phyloP scores from a whole-genome alignment of 1,140 invertebrate genomes.

The Cotesia glomerata region DNA sequence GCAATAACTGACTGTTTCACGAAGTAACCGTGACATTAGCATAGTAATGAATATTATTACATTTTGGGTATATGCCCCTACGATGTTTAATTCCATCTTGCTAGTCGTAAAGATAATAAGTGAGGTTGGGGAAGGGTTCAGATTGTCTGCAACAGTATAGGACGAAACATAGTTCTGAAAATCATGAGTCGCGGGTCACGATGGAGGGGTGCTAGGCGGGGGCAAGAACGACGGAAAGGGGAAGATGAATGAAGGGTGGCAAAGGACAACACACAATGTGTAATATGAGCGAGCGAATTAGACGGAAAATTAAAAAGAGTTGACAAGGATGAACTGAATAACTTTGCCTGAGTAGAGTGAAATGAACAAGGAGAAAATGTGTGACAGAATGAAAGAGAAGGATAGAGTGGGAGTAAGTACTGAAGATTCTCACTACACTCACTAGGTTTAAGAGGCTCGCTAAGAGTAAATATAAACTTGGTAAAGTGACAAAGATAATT shows the following conservation, averaged over 20 bases:
- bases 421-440: neutral
- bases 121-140: constrained; percentile 46
- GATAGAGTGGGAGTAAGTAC: neutral
- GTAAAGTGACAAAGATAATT: constrained; percentile 65
- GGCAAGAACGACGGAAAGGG: neutral
- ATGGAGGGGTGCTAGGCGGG: constrained; percentile 25
- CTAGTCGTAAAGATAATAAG: constrained; percentile 65
- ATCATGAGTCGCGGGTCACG: constrained; percentile 37
- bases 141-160: neutral
- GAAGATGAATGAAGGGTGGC: neutral
- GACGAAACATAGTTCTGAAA: constrained; percentile 32
- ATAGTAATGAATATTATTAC: constrained; percentile 66
- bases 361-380: neutral
- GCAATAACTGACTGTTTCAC: constrained; percentile 46
- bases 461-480: constrained; percentile 65
- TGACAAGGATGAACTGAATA: neutral
- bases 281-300: neutral
- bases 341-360: constrained; percentile 13
- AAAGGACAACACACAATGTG: neutral
- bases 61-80: constrained; percentile 58
- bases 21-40: constrained; percentile 52
- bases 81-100: constrained; percentile 63
- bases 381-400: neutral
- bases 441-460: constrained; percentile 26
- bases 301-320: neutral